Evolutionary conservation across 2,888 invertebrate genomes (phyloP), one percentile per base, ranked within the genome.

Genomic region (Molorchus minor): DNA sequence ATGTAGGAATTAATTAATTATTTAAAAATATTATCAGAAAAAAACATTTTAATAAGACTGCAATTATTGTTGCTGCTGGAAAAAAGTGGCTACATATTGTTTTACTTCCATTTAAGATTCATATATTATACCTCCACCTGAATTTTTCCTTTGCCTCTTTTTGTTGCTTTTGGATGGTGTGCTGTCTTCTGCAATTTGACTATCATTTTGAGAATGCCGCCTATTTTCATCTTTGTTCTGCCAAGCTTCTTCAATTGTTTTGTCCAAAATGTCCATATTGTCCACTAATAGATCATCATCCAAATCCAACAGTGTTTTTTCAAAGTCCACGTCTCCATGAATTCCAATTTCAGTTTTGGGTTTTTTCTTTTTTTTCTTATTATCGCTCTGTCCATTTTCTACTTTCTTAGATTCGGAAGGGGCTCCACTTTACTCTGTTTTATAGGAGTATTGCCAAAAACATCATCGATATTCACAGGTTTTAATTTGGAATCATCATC

Each of bases 311-410:
- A 92, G 79, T 13, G 88, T 89, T 69, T 86, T 84, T 71, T 88
- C 88, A 79, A 93, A 92, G 56, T 88, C 87, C 21, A 88, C 86
- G 80, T 90, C 86, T 71, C 85, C 84, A 75, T 88, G 88, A 68
- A 87, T 83, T 20, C 86, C 82, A 15, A 80, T 68, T 63, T 82
- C 79, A 19, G 76, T 62, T 20, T 72, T 74, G 8, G 56, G 36
- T 45, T 73, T 68, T 13, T 73, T 67, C 19, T 40, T 16, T 73
- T 10, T 72, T 67, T 53, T 75, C 72, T 19, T 71, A 62, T 54
- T 62, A 52, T 47, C 35, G 56, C 64, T 62, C 41, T 62, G 56
- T 59, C 59, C 58, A 47, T 51, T 53, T 58, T 66, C 47, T 57
- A 54, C 54, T 64, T 61, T 47, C 10, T 45, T 43, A 7, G 47